Percentiles rank a stretch among this genome's conserved stretches.
Conservation (phyloP, 2,797 vertebrate species). For the Nothura maculosa region DNA sequence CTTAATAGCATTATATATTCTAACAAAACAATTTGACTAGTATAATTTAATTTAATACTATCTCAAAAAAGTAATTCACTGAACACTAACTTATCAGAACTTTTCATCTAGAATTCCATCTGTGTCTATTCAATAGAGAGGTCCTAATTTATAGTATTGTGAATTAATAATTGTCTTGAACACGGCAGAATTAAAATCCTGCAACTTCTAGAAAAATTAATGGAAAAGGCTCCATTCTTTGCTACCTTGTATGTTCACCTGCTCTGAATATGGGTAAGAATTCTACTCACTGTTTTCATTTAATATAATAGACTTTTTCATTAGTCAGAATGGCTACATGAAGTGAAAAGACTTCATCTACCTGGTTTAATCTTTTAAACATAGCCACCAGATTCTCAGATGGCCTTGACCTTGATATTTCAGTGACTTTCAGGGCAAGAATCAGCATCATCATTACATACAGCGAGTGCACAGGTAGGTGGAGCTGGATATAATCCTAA, state of each 20-base stretch:
- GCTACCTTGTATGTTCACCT: not conserved
- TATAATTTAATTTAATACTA: not conserved
- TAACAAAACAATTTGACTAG: not conserved
- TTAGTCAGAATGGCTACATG: not conserved
- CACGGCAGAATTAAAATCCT: not conserved
- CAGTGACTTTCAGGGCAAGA: not conserved
- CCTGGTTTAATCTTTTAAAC: not conserved
- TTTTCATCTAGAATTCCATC: not conserved
- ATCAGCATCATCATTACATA: not conserved
- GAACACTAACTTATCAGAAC: not conserved
- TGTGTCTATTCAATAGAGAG: not conserved
- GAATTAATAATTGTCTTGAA: not conserved
- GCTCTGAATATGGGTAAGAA: not conserved
- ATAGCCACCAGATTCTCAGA: not conserved
- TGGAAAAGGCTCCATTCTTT: not conserved
- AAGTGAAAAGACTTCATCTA: not conserved
- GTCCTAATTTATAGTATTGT: not conserved
- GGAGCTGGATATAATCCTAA: not conserved
- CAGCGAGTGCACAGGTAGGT: not conserved
- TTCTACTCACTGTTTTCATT: not conserved
- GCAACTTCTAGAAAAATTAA: not conserved
- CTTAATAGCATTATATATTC: not conserved
- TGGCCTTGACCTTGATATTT: not conserved
- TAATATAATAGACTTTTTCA: not conserved
- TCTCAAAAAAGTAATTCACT: not conserved